Percentiles rank a stretch among this genome's conserved stretches.
phyloP scores from a whole-genome alignment of 2,113 vertebrate species.

The Platysteira castanea region DNA sequence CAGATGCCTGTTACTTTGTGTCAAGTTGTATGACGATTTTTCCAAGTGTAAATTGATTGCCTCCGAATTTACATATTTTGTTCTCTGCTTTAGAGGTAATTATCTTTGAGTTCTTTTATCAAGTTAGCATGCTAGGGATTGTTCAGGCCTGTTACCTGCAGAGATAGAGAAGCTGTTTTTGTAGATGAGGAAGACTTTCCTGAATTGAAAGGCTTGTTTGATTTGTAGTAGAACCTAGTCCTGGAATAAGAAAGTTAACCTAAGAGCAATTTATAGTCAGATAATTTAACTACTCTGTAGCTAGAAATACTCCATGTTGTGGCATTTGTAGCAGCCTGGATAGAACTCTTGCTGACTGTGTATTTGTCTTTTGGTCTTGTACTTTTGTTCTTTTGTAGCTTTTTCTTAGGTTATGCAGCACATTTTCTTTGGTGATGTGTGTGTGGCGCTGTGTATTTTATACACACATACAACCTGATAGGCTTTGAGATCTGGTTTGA shows the following conservation, averaged over 20 bases:
- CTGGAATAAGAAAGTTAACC: neutral
- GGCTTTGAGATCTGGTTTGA: neutral
- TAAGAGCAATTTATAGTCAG: neutral
- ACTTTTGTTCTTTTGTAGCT: neutral
- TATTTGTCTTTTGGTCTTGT: neutral
- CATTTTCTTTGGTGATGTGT: accelerated
- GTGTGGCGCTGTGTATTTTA: neutral
- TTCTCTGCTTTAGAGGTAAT: neutral
- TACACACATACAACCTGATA: neutral
- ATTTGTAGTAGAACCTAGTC: neutral
- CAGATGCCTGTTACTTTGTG: neutral
- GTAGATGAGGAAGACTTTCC: neutral
- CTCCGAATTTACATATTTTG: neutral
- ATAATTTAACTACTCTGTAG: neutral
- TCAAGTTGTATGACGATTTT: neutral
- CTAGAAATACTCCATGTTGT: neutral
- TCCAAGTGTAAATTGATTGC: neutral
- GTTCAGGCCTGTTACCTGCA: neutral
- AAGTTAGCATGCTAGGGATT: neutral
- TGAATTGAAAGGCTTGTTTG: neutral
- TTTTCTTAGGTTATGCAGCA: neutral
- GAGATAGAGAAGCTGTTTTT: neutral
- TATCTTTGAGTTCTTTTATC: neutral
- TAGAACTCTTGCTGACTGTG: neutral
- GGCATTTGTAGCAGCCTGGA: neutral